Evolutionary conservation across 2,797 vertebrate species (phyloP), one percentile per base, ranked within the genome.

Genomic region (Eulemur rubriventer): DNA sequence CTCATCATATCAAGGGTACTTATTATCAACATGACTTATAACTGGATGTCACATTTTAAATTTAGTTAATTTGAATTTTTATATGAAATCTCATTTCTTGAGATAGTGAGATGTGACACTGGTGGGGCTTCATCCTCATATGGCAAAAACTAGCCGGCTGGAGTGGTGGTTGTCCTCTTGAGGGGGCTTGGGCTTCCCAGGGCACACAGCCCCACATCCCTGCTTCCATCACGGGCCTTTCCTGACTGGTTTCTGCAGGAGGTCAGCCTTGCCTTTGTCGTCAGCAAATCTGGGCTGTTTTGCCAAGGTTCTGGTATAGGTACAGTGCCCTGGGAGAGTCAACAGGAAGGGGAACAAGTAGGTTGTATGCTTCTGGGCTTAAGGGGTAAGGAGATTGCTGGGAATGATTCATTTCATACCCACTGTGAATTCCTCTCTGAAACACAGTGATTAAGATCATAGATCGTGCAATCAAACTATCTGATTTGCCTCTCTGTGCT

Each of bases 51-150:
- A 67, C 43, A 33, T 28, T 72, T 93, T 79, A 79, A 90, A 94
- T 75, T 79, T 16, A 67, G 63, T 67, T 88, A 28, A 82, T 89
- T 91, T 75, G 69, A 10, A 33, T 79, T 93, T 94, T 93, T 72
- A 75, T 50, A 12, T 83, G 65, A 93, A 96, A 70, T 83, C 52
- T 79, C 35, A 67, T 91, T 91, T 93, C 65, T 80, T 95, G 73
- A 88, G 78, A n/a, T 48, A 38, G 24, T 89, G 22, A 43, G 18
- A 52, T 81, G 59, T 85, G 50, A 89, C 3, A 10, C 20, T 24
- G 65, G 24, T 70, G 33, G 78, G 35, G 12, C 69, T 90, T 90
- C 80, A 65, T 89, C 18, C 65, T 73, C 10, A 61, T 17, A 2
- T 11, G 3, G 50, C 52, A 73, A 46, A 38, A 94, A 6, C 70